phyloP scores from a whole-genome alignment of 2,888 invertebrate species.

The Shargacucullia verbasci region DNA sequence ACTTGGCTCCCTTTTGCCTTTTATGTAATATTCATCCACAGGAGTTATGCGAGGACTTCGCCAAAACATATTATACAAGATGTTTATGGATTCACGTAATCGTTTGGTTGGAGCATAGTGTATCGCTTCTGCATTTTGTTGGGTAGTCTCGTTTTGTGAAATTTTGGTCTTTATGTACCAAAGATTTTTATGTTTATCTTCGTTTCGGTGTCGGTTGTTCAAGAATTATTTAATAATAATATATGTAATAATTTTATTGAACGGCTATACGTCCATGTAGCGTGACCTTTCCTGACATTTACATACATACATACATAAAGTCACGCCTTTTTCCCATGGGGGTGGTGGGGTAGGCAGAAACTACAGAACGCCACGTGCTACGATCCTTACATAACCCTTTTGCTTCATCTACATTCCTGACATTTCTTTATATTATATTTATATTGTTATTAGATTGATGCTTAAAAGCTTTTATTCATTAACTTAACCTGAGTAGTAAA shows the following conservation, averaged over 20 bases:
- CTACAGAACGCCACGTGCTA: no score
- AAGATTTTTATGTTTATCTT: no score
- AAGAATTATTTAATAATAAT: no score
- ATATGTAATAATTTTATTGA: slow-evolving; percentile 14
- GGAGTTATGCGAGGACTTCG: slow-evolving; percentile 71
- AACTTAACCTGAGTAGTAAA: not conserved
- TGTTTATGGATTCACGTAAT: slow-evolving; percentile 73
- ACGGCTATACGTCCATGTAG: slow-evolving; percentile 23
- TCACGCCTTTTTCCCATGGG: no score
- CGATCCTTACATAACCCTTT: no score
- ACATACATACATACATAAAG: no score
- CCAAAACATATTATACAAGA: slow-evolving; percentile 77
- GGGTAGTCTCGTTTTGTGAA: not conserved
- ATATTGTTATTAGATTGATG: slow-evolving; percentile 15
- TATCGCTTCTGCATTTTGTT: slow-evolving; percentile 45
- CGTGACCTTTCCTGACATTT: slow-evolving; percentile 13
- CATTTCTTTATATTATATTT: slow-evolving; percentile 11
- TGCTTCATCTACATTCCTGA: no score
- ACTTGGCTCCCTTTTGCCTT: slow-evolving; percentile 75
- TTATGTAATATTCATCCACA: slow-evolving; percentile 78
- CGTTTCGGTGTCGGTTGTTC: no score
- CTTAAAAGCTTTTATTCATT: slow-evolving; percentile 10
- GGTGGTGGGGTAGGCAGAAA: no score
- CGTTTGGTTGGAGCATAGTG: slow-evolving; percentile 41
- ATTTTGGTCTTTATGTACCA: no score